Base-by-base conservation (phyloP, 2,888 invertebrate species). In the Argyresthia albistria region DNA sequence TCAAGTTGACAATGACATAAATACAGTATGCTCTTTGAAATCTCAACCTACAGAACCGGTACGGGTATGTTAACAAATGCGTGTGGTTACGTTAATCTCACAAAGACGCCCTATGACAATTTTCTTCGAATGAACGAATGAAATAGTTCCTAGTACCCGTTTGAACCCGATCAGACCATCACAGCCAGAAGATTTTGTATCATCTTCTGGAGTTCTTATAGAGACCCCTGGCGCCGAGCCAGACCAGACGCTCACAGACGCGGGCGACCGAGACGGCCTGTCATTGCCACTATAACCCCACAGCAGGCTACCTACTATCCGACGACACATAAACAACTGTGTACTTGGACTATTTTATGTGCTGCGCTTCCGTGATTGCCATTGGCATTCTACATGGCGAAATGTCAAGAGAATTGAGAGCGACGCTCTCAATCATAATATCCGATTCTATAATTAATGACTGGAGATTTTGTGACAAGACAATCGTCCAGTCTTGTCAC, bases 231-330 rank as follows among this genome's bases (percentile, higher is more conserved):
- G 42, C 42, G 6, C 4, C 9, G 8, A 10, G 42, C 42, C 42
- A 42, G 42, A 42, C 6, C 10, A 60, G 55, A 58, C 57, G 55
- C 49, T 50, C 51, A 54, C 56, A 56, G 58, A 57, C 16, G 55
- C 57, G 58, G 57, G 51, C 56, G 42, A 51, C 67, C 62, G 73
- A 76, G 57, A 50, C 55, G 45, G 51, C 66, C 62, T 74, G 76
- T 76, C 76, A 78, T 72, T 77, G 71, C 69, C 67, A 62, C 59
- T 53, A 43, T 50, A 42, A 58, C 56, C 57, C 57, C 63, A 64
- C 62, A 69, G 63, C 63, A 61, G 25, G 25, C 25, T 4, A 25
- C 25, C 25, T 6, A 25, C 25, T 25, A 63, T 65, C 61, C 58
- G 59, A 62, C 59, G 56, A 54, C 54, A 59, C 56, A 61, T 57